These are phyloP conservation scores for Aproaerema taeniolella DNA, from an alignment of 2,888 invertebrate species.

Conservation along the genomic window DNA sequence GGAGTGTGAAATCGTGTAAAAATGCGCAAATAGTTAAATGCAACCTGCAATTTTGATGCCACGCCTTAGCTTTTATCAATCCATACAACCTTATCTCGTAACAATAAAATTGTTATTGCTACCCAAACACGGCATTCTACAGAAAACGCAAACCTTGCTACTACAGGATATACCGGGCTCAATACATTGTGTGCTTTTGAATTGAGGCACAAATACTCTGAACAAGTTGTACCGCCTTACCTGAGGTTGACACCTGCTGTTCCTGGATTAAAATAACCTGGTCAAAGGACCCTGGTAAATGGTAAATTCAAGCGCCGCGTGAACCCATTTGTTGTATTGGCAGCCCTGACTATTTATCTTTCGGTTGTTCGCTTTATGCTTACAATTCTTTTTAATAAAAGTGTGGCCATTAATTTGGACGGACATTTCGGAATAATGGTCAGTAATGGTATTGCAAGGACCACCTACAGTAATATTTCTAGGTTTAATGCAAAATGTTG, in stretches of 20 bases:
- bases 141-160: too few relatives aligned
- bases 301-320: conserved; percentile 63
- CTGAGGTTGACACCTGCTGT: conserved; percentile 63
- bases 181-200: conserved; percentile 42
- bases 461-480: conserved; percentile 10
- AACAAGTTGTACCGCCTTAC: conserved; percentile 55
- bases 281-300: too few relatives aligned
- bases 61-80: too few relatives aligned
- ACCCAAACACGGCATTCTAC: too few relatives aligned
- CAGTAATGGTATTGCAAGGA: conserved; percentile 4
- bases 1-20: conserved; percentile 46
- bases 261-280: too few relatives aligned
- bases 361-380: too few relatives aligned
- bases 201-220: conserved; percentile 50
- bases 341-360: conserved; percentile 19
- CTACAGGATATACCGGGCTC: conserved; percentile 25
- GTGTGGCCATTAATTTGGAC: conserved; percentile 17
- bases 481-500: too few relatives aligned
- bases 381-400: too few relatives aligned
- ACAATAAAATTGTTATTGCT: too few relatives aligned
- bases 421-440: conserved; percentile 14
- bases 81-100: conserved; percentile 2
- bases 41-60: conserved; percentile 18
- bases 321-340: conserved; percentile 36
- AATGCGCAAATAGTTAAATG: conserved; percentile 32